Base-by-base conservation (phyloP, 2,797 vertebrate genomes). In the Macrochelys suwanniensis region DNA sequence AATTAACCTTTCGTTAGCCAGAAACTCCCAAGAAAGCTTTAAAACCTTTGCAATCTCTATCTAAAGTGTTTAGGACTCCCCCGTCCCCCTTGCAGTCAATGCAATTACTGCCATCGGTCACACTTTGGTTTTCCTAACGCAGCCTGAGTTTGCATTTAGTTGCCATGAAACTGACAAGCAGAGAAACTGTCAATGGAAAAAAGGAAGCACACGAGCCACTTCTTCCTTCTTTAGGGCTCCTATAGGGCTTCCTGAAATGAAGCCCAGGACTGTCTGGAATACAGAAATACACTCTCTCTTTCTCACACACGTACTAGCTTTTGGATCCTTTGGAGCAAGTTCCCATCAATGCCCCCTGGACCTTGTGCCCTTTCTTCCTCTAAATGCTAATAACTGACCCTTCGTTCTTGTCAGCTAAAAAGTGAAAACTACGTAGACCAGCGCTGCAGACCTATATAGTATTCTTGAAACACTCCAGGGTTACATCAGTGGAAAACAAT, bases 1-100 rank as follows among this genome's bases (percentile, higher is more conserved):
- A 95, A 95, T 97, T 97, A 97, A 96, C 92, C 96, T 97, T 89
- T 97, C 95, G 89, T 92, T 97, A 96, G 96, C 95, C 95, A 89
- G 93, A 93, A 96, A 95, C 90, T 96, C 97, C 91, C 81, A 85
- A 96, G 93, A 97, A 96, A 92, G 90, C 96, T 89, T 91, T 95
- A 94, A 96, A 96, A 97, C 91, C 93, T 88, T 93, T 90, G 93
- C 89, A 93, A 49, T 82, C 86, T 85, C 86, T 95, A 25, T 4
- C 95, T 92, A 91, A 92, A 95, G 88, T 90, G 79, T 82, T 89
- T 93, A 87, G 68, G 42, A 37, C 93, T 90, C 42, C 65, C 53
- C 77, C 28, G 10, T 23, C 56, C 45, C 28, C 50, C 7, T 96
- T 88, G 74, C 84, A 90, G 95, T 82, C 96, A 80, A 87, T 17